A percentile compares a stretch with the other conserved stretches of the same genome.
Evolutionary conservation across 2,888 invertebrate genomes (phyloP).

Genomic region (Zhuqinia jingwanae): DNA sequence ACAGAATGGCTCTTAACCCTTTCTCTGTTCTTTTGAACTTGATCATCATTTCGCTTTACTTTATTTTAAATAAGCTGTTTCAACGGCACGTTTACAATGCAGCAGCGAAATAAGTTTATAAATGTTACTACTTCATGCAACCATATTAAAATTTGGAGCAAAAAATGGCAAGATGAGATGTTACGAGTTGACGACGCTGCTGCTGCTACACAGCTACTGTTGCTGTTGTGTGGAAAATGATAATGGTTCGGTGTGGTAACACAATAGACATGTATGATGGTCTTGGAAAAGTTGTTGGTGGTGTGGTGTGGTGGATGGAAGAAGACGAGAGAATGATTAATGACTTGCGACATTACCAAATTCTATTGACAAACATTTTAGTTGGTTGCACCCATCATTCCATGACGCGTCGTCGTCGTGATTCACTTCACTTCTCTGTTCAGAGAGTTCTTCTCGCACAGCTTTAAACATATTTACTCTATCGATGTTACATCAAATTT

Average conservation of each 20-base stretch:
- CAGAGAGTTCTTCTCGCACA: too few species aligned
- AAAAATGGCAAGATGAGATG: background rate
- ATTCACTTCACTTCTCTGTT: conserved; percentile 74
- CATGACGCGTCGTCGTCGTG: conserved; percentile 77
- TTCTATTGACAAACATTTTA: conserved; percentile 80
- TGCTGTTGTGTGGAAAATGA: conserved; percentile 14
- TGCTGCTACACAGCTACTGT: background rate
- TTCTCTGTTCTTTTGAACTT: background rate
- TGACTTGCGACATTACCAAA: conserved; percentile 80
- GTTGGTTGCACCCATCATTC: conserved; percentile 79
- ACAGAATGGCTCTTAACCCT: conserved; percentile 14
- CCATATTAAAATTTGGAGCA: too few species aligned
- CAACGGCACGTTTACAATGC: too few species aligned
- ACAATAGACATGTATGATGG: conserved; percentile 47
- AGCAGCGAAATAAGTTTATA: too few species aligned
- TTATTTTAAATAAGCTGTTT: too few species aligned
- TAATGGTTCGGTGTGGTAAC: conserved; percentile 32
- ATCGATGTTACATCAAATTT: background rate
- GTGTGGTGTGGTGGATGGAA: background rate
- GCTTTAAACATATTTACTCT: conserved; percentile 35
- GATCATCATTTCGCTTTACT: background rate
- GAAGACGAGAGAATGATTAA: conserved; percentile 79
- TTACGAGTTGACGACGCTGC: background rate
- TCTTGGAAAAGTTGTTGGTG: conserved; percentile 33
- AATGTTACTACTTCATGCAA: background rate